Conservation (phyloP, 2,113 vertebrate species). For the Patagioenas fasciata region DNA sequence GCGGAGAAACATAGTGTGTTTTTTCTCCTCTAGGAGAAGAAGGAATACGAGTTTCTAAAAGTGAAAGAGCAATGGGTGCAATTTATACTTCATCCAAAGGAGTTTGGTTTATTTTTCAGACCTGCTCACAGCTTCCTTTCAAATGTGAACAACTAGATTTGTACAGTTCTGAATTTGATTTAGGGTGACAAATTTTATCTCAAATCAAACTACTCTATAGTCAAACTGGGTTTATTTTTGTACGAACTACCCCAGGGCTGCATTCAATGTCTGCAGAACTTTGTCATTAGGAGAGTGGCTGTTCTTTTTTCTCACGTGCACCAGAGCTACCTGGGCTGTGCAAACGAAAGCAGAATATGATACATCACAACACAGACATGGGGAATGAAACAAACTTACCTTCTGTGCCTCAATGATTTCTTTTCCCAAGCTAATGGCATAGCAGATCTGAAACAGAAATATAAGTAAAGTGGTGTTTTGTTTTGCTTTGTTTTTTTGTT, state of each 20-base stretch:
- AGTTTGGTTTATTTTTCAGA: neutral
- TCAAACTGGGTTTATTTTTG: neutral
- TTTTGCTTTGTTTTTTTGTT: neutral
- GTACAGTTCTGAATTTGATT: neutral
- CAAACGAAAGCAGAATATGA: neutral
- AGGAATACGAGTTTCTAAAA: neutral
- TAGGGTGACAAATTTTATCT: neutral
- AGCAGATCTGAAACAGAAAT: constrained; percentile 86
- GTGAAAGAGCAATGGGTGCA: neutral
- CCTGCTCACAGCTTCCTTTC: neutral
- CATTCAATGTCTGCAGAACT: neutral
- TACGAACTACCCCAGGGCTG: neutral
- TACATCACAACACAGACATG: rapidly evolving
- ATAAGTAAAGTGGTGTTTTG: neutral
- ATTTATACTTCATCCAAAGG: neutral
- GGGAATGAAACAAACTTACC: constrained; percentile 74
- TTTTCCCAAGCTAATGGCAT: constrained; percentile 92
- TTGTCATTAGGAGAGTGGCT: too few relatives aligned
- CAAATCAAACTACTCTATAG: neutral
- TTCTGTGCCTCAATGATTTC: constrained; percentile 92
- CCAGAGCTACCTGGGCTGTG: neutral
- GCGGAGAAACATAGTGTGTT: neutral
- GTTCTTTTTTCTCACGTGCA: neutral
- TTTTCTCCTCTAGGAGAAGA: neutral
- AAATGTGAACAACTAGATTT: neutral